A percentile compares a stretch with the other conserved stretches of the same genome.
Conservation (phyloP, 2,797 vertebrate species). For the Aulostomus chinensis region DNA sequence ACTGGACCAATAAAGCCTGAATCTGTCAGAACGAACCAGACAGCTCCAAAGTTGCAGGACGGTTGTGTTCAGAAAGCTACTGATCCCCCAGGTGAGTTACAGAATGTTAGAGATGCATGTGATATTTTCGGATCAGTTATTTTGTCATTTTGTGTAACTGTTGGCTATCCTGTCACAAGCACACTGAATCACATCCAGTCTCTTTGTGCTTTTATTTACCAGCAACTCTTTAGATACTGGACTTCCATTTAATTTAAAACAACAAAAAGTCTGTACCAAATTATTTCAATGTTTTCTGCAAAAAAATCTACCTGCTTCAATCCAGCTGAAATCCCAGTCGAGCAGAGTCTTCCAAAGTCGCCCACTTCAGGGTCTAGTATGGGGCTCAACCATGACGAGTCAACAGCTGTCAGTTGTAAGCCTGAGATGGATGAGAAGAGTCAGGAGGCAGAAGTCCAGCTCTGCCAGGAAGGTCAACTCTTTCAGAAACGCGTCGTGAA, state of each 20-base stretch:
- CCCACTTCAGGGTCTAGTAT: neutral
- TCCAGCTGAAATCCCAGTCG: slow-evolving; percentile 1
- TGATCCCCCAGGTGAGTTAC: slow-evolving; percentile 37
- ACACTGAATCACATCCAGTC: too few relatives aligned
- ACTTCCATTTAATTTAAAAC: too few relatives aligned
- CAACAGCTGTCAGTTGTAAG: neutral
- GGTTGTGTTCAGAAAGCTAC: neutral
- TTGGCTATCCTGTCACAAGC: too few relatives aligned
- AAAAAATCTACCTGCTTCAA: neutral
- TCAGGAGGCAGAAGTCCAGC: slow-evolving; percentile 8
- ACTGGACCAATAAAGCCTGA: slow-evolving; percentile 1
- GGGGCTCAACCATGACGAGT: neutral
- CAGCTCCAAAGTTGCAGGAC: neutral
- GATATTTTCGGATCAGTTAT: too few relatives aligned
- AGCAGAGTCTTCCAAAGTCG: slow-evolving; percentile 6
- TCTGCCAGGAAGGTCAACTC: slow-evolving; percentile 16
- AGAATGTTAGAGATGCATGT: too few relatives aligned
- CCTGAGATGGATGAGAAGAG: neutral
- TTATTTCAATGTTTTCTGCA: neutral
- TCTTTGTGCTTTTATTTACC: too few relatives aligned
- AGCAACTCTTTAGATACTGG: too few relatives aligned
- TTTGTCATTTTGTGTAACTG: too few relatives aligned
- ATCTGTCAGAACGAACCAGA: accelerated
- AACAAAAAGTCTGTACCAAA: too few relatives aligned
- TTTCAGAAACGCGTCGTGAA: slow-evolving; percentile 54